Evolutionary conservation across 1,140 invertebrate species (phyloP), one percentile per base, ranked within the genome.

Genomic region (Melitaea cinxia): DNA sequence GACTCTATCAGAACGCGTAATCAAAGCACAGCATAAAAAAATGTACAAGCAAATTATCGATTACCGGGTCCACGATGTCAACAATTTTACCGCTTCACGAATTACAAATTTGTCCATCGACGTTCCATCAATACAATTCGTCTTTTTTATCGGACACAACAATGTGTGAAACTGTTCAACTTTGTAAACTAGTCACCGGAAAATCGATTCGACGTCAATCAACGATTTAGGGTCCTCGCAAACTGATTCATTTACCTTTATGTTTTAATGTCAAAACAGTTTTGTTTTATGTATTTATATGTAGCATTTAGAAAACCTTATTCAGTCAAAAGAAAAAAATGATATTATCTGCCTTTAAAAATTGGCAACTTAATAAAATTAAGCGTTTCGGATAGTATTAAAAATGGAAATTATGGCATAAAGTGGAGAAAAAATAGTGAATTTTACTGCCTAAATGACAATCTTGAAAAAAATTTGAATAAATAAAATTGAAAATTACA

Each of bases 171-270:
- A 56, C 21, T 56, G 35, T 56, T n/a, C 17, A 56, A 17, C 35
- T 26, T 56, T 39, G 35, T n/a, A 56, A 56, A 39, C 37, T 56
- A 56, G 35, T 42, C 54, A 26, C 35, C 10, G 54, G 54, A 56
- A 56, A 56, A 56, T 56, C 37, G 54, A 39, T 24, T 39, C 15
- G 35, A 39, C 54, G 17, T 17, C 54, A 39, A 56, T 56, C 23
- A 28, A 15, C 23, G 54, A 47, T 6, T 47, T 47, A 47, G 42
- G 42, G 17, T 47, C 42, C 23, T 21, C n/a, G n/a, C 19, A 47
- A 12, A 47, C 42, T 47, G 19, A 21, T 45, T 45, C 39, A 5
- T 10, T 4, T 17, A 4, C 10, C 23, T 47, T 47, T 19, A 14
- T 2, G 14, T 23, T 23, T 21, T 23, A 47, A 12, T 12, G 42